These are phyloP conservation scores for Pangasianodon hypophthalmus DNA, from an alignment of 2,113 vertebrate genomes.

Conservation along the genomic window DNA sequence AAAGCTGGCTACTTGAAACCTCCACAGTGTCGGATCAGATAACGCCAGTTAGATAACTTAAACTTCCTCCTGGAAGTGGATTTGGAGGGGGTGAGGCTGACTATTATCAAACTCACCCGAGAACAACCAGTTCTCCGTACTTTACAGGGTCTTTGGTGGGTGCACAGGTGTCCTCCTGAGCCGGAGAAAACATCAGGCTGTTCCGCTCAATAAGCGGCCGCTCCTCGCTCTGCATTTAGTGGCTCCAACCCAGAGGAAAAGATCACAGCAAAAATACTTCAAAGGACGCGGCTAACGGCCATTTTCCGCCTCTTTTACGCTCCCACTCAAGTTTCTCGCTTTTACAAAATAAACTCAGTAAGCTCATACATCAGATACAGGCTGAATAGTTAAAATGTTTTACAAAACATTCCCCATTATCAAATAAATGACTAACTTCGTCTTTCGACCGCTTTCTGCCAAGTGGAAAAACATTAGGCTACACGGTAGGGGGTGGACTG, in stretches of 20 bases:
- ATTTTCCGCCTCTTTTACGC: slow-evolving; percentile 55
- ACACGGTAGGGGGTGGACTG: slow-evolving; percentile 67
- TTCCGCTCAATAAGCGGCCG: slow-evolving; percentile 58
- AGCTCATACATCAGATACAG: neutral
- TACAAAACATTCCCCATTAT: neutral
- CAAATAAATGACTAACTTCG: slow-evolving; percentile 59
- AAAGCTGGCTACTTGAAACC: neutral
- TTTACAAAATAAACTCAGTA: neutral
- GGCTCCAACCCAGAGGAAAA: slow-evolving; percentile 47
- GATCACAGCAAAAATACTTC: slow-evolving; percentile 53
- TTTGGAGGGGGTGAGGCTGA: neutral
- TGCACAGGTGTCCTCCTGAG: slow-evolving; percentile 89
- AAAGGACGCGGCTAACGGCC: slow-evolving; percentile 56
- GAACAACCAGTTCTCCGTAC: slow-evolving; percentile 92
- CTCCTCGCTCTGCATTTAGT: slow-evolving; percentile 48
- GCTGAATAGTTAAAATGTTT: neutral
- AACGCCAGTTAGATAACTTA: neutral
- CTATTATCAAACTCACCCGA: slow-evolving; percentile 81
- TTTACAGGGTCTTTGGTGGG: slow-evolving; percentile 91
- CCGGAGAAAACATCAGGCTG: slow-evolving; percentile 89
- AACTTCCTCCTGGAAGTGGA: neutral
- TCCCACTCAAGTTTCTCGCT: neutral
- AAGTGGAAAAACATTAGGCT: slow-evolving; percentile 70
- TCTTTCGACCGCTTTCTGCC: slow-evolving; percentile 62
- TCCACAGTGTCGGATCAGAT: neutral